These are phyloP conservation scores for Melanophora roralis DNA, from an alignment of 2,888 invertebrate genomes.

Conservation along the genomic window DNA sequence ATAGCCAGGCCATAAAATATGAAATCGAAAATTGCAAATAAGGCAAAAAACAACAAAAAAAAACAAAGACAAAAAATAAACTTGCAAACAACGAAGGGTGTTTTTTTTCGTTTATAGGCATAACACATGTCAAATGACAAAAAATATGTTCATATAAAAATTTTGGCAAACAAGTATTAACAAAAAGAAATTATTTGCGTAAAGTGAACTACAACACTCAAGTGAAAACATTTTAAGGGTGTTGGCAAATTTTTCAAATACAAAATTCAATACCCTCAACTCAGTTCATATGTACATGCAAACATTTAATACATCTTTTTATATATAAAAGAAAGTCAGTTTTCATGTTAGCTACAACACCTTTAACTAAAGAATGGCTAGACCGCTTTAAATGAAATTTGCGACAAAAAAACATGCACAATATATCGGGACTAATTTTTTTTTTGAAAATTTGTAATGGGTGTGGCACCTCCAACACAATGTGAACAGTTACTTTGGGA, in stretches of 20 bases:
- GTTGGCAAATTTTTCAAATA: slow-evolving; percentile 53
- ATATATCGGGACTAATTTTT: too few relatives aligned
- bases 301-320: too few relatives aligned
- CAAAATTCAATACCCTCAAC: slow-evolving; percentile 32
- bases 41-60: too few relatives aligned
- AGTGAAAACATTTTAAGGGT: slow-evolving; percentile 47
- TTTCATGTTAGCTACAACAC: too few relatives aligned
- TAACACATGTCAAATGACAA: slow-evolving; percentile 61
- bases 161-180: slow-evolving; percentile 28
- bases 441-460: too few relatives aligned
- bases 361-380: too few relatives aligned
- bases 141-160: slow-evolving; percentile 55
- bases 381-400: too few relatives aligned
- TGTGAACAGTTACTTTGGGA: too few relatives aligned
- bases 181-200: background rate
- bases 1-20: slow-evolving; percentile 43
- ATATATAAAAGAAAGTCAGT: too few relatives aligned
- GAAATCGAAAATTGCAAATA: slow-evolving; percentile 33
- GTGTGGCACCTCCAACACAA: too few relatives aligned
- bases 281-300: background rate
- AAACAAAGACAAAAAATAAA: too few relatives aligned
- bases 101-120: slow-evolving; percentile 52
- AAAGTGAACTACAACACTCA: slow-evolving; percentile 29
- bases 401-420: too few relatives aligned
- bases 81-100: slow-evolving; percentile 39